Evolutionary conservation across 1,140 invertebrate genomes (phyloP), one percentile per base, ranked within the genome.

Genomic region (Cepaea nemoralis): DNA sequence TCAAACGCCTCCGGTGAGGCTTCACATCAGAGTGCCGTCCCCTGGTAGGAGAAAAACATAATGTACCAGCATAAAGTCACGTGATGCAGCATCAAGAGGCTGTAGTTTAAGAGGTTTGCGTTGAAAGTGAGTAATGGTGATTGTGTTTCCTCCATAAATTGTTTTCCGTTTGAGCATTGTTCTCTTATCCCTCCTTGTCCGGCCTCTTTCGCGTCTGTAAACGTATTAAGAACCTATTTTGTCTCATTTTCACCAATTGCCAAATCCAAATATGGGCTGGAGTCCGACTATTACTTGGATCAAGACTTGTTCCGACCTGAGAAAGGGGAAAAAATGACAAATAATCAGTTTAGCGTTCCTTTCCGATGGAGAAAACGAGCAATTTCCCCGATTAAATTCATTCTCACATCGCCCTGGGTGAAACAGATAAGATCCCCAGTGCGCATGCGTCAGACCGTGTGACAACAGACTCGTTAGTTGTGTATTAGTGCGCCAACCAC

Each of bases 401-500:
- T 22, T 42, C 40, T 70, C 69, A 40, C 0, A 40, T 70, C 1
- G 35, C 69, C 69, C 37, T 16, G 35, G 40, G 69, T 70, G 1
- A 42, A 31, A 70, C 35, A 39, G 40, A 70, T 31, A 42, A 39
- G 69, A 70, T 39, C 19, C n/a, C 35, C 0, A 70, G 19, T 39
- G 35, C 69, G 69, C 69, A 70, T 39, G 69, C 35, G 35, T n/a
- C 35, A 70, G 40, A 8, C 40, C 69, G 69, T 70, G 35, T 22
- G 69, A 12, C 40, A 24, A 24, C 14, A 22, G 69, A 22, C 69
- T 70, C 33, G 69, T 70, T 70, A 70, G 69, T 70, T 19, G 35
- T 70, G 69, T 70, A 70, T 70, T 70, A 70, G 69, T 70, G 35
- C 35, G 69, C 69, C 69, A 70, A 70, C 39, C 40, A 35, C 16